A percentile compares a stretch with the other conserved stretches of the same genome.
Evolutionary conservation across 2,797 vertebrate genomes (phyloP).

Genomic region (Sebastes matsubarae): DNA sequence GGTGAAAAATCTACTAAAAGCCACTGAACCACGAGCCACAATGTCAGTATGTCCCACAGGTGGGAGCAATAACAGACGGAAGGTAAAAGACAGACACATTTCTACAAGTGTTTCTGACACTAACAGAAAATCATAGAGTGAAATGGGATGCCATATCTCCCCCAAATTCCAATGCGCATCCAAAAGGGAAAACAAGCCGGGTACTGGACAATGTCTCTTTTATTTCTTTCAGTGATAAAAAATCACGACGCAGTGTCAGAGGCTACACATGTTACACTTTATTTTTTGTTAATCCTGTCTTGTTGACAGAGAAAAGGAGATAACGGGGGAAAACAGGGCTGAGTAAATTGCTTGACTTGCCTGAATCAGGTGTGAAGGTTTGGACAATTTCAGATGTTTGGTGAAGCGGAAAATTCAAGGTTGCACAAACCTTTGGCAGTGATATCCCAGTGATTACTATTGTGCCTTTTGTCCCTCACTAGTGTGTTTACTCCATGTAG

Average conservation of each 20-base stretch:
- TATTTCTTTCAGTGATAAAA: not conserved
- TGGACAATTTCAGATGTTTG: slow-evolving; percentile 57
- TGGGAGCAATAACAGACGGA: not conserved
- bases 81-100: not conserved
- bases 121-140: not conserved
- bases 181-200: not conserved
- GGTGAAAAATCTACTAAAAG: slow-evolving; percentile 23
- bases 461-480: not conserved
- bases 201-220: not conserved
- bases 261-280: not conserved
- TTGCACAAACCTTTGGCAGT: slow-evolving; percentile 29
- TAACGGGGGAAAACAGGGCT: not conserved
- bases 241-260: not conserved
- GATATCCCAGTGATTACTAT: slow-evolving; percentile 11
- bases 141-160: not conserved
- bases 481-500: slow-evolving; percentile 1
- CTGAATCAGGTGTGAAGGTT: slow-evolving; percentile 36
- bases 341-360: slow-evolving; percentile 34
- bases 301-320: slow-evolving; percentile 36
- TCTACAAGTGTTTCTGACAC: slow-evolving; percentile 4
- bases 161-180: not conserved
- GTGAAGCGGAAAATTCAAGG: slow-evolving; percentile 52
- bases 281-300: slow-evolving; percentile 16
- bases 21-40: slow-evolving; percentile 19
- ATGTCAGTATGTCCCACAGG: slow-evolving; percentile 2